Evolutionary conservation across 2,797 vertebrate genomes (phyloP), one percentile per base, ranked within the genome.

Genomic region (Thamnophis elegans): DNA sequence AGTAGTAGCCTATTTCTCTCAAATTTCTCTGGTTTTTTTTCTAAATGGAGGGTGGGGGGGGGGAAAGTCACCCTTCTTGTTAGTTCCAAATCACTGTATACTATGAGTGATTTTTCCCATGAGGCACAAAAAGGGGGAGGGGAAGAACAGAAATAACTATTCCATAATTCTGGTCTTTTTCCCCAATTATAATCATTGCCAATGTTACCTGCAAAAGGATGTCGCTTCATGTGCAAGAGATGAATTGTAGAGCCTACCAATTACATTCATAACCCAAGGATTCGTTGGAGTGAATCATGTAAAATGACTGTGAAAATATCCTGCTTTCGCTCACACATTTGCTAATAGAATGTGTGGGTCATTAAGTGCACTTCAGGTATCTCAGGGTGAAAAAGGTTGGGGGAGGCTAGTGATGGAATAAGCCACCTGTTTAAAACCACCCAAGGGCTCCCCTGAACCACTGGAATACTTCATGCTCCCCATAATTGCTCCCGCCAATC

Each of bases 11-110:
- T 91, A 85, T 93, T 87, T 90, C n/a, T 88, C 55, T 87, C 26
- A 62, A 51, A 85, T 26, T 56, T 51, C 47, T 51, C 47, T 51
- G 47, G 18, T 90, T 92, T 90, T 58, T 90, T 85, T 62, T 11
- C 82, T 93, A 87, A 93, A 90, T 90, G 88, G 82, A 87, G 9
- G 13, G 13, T 3, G 28, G n/a, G n/a, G 2, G 0, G 7, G 20
- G 8, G 16, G 0, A 20, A 20, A 91, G 60, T 87, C 78, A 59
- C 55, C 62, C 42, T 59, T 87, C 54, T 47, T 59, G 87, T 90
- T 93, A 62, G 60, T 93, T 93, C 25, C 62, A 93, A 78, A 87
- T 91, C 91, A 90, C 90, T 32, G 73, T 91, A 59, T 92, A 62
- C 82, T 82, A n/a, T 13, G 54, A 87, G 28, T 87, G 47, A 87